phyloP scores from a whole-genome alignment of 2,888 invertebrate genomes.

The Cyrtodaria siliqua region DNA sequence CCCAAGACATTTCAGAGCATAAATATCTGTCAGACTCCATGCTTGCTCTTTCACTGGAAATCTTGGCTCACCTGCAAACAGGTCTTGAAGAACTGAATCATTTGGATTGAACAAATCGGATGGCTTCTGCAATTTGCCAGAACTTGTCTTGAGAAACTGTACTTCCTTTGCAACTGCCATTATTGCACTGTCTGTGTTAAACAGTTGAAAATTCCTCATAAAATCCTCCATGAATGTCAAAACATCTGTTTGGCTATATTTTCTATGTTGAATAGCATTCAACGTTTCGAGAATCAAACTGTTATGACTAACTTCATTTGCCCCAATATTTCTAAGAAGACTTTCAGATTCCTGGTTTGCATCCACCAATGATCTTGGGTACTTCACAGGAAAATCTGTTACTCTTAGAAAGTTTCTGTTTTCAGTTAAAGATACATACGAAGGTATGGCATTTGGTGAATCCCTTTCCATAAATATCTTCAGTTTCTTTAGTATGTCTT shows the following conservation, averaged over 20 bases:
- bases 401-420: background rate
- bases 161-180: constrained; percentile 24
- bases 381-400: background rate
- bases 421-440: background rate
- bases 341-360: background rate
- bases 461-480: background rate
- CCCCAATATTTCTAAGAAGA: background rate
- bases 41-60: constrained; percentile 21
- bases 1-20: constrained; percentile 5
- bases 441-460: background rate
- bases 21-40: background rate
- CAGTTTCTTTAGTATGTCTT: background rate
- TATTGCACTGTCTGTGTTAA: constrained; percentile 9
- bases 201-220: constrained; percentile 15
- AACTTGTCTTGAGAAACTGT: constrained; percentile 29
- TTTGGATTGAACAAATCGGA: constrained; percentile 46
- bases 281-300: constrained; percentile 6
- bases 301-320: background rate
- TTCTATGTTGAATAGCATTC: background rate
- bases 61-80: constrained; percentile 19
- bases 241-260: constrained; percentile 14
- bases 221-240: constrained; percentile 46
- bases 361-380: background rate
- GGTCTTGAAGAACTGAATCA: constrained; percentile 13
- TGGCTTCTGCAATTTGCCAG: constrained; percentile 21